Percentiles rank a stretch among this genome's conserved stretches.
phyloP scores from a whole-genome alignment of 2,888 invertebrate species.

The Scaptomyza flava region DNA sequence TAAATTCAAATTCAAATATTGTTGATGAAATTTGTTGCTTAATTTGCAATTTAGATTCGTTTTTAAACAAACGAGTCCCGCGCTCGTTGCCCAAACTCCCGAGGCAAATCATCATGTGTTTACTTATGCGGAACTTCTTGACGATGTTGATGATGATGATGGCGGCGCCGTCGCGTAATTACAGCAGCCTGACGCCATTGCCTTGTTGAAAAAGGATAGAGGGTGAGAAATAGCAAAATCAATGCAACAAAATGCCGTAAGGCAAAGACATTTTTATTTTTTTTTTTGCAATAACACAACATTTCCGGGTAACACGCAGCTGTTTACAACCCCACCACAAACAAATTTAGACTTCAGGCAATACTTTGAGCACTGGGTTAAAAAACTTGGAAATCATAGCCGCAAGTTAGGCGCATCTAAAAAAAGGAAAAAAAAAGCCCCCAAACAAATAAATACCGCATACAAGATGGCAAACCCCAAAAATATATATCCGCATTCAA shows the following conservation, averaged over 20 bases:
- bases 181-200: constrained; percentile 42
- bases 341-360: constrained; percentile 9
- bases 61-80: constrained; percentile 72
- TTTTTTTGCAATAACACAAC: constrained; percentile 43
- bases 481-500: constrained; percentile 57
- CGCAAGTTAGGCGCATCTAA: constrained; percentile 65
- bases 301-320: constrained; percentile 15
- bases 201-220: constrained; percentile 14
- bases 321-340: constrained; percentile 21
- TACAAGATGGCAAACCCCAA: constrained; percentile 15
- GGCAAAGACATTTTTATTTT: constrained; percentile 43
- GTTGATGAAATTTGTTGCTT: constrained; percentile 81
- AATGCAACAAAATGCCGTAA: constrained; percentile 46
- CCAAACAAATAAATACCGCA: constrained; percentile 50
- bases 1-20: constrained; percentile 81
- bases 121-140: constrained; percentile 74
- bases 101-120: constrained; percentile 71
- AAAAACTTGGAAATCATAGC: constrained; percentile 70
- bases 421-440: constrained; percentile 12
- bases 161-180: constrained; percentile 43
- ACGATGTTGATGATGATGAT: constrained; percentile 25
- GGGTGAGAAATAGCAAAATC: constrained; percentile 43
- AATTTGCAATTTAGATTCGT: constrained; percentile 80
- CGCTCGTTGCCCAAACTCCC: constrained; percentile 3
- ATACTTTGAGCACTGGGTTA: constrained; percentile 8